These are phyloP conservation scores for Drosophila yakuba DNA, from an alignment of 1,140 invertebrate species.

Conservation along the genomic window DNA sequence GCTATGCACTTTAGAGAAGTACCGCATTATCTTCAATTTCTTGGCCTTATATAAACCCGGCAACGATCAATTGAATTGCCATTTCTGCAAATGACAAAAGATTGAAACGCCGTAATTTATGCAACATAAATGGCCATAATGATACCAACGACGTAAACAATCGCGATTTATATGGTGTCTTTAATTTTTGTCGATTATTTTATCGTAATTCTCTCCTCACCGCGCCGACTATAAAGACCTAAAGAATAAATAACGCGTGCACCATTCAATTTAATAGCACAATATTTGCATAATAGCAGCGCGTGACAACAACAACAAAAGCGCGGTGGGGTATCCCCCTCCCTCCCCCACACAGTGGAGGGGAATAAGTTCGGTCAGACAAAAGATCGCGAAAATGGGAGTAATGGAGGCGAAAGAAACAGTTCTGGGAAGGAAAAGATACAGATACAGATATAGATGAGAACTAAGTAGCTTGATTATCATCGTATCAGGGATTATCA, in stretches of 20 bases:
- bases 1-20: background rate
- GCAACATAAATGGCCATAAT: constrained; percentile 77
- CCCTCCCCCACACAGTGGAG: constrained; percentile 17
- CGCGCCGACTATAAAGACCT: constrained; percentile 48
- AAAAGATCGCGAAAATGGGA: constrained; percentile 24
- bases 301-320: constrained; percentile 69
- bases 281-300: constrained; percentile 83
- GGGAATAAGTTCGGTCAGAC: constrained; percentile 12
- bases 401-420: constrained; percentile 4
- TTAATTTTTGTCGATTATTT: constrained; percentile 43
- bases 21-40: constrained; percentile 16
- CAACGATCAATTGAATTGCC: constrained; percentile 49
- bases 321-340: too few species aligned
- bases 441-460: background rate
- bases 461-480: too few species aligned
- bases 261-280: constrained; percentile 74
- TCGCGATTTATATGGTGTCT: constrained; percentile 52
- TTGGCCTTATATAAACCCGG: constrained; percentile 18
- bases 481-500: too few species aligned
- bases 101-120: constrained; percentile 73
- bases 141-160: constrained; percentile 40
- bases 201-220: constrained; percentile 12
- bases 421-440: too few species aligned
- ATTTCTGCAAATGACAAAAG: constrained; percentile 66
- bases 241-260: constrained; percentile 76